Evolutionary conservation across 1,140 invertebrate species (phyloP).

Genomic region (Thaumetopoea pityocampa): DNA sequence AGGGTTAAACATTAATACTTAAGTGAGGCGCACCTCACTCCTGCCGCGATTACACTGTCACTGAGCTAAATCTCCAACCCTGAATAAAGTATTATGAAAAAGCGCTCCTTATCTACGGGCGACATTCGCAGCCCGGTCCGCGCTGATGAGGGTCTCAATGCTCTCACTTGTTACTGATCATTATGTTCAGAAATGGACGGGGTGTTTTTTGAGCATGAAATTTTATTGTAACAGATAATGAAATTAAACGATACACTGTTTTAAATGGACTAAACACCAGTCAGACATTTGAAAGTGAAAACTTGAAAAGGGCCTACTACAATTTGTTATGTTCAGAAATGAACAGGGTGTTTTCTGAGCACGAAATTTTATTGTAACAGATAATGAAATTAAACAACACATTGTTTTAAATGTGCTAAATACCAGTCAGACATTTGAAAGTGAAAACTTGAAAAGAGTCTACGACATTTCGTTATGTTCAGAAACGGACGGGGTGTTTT

Average conservation of each 20-base stretch:
- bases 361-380: background rate
- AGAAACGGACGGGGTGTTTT: too few species aligned
- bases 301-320: too few species aligned
- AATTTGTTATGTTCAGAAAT: too few species aligned
- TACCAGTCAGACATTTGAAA: too few species aligned
- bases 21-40: slow-evolving; percentile 52
- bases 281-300: too few species aligned
- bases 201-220: background rate
- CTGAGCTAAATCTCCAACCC: slow-evolving; percentile 59
- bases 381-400: too few species aligned
- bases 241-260: too few species aligned
- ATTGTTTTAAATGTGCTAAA: too few species aligned
- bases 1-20: slow-evolving; percentile 73
- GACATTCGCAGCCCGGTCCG: slow-evolving; percentile 24
- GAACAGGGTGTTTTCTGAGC: background rate
- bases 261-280: too few species aligned
- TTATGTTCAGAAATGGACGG: too few species aligned
- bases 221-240: background rate
- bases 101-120: slow-evolving; percentile 61
- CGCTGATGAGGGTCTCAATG: slow-evolving; percentile 58
- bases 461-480: background rate
- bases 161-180: slow-evolving; percentile 16
- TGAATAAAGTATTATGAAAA: slow-evolving; percentile 75
- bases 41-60: slow-evolving; percentile 71
- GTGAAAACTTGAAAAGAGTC: too few species aligned